Base-by-base conservation (phyloP, 2,888 invertebrate species). In the Eilema depressum region DNA sequence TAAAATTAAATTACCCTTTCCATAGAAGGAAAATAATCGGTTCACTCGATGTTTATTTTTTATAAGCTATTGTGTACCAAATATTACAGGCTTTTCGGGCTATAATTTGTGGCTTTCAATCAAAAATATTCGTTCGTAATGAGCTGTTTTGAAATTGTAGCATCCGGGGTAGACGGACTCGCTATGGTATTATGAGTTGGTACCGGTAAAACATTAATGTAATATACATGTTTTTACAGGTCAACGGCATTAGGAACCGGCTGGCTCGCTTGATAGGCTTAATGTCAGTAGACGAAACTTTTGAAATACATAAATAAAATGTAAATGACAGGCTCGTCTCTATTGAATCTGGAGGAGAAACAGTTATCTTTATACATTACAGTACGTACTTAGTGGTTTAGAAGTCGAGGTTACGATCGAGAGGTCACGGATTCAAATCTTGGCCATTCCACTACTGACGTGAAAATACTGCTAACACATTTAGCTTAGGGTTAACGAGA, bases 1-100 rank as follows among this genome's bases (percentile, higher is more conserved):
- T 74, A 75, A 74, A 82, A 83, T 82, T 74, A 63, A 76, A 80
- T 82, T 76, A 75, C 78, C 68, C 71, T 76, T 76, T 80, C 75
- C 68, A 63, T 37, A 56, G 63, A 63, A 68, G 30, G 53, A 63
- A 62, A 61, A 57, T 66, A 66, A 25, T n/a, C 8, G 33, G 33
- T 37, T 37, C 25, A 11, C 25, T 30, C 37, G 41, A 57, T 69
- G 23, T 69, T 69, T 59, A 63, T 59, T 59, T 53, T 63, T 69
- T 57, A 56, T 41, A 17, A 26, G 57, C 37, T 25, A 68, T 63
- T 63, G 68, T 68, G 28, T 28, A 47, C 5, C 28, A 61, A 11
- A 61, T 61, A 61, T 61, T 53, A 67, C 23, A 14, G 30, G 30
- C 23, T 47, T 61, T 61, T 33, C 3, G 57, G 23, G 17, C 64